Evolutionary conservation across 2,113 vertebrate genomes (phyloP).

Genomic region (Pogona vitticeps): DNA sequence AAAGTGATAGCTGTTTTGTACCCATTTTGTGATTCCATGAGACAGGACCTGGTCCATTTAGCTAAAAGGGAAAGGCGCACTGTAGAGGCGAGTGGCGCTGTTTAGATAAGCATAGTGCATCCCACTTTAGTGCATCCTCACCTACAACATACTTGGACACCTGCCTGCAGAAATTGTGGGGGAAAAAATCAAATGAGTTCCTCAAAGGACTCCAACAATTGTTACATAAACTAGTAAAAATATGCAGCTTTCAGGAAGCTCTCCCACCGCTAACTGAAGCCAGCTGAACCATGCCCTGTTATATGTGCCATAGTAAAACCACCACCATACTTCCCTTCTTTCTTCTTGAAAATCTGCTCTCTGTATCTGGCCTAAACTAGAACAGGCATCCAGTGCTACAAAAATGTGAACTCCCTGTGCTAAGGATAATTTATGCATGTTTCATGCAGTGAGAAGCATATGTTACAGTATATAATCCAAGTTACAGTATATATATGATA

Average conservation of each 20-base stretch:
- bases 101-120: neutral
- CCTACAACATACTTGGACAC: neutral
- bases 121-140: neutral
- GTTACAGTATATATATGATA: neutral
- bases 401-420: neutral
- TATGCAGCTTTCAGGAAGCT: neutral
- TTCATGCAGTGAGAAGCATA: neutral
- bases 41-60: neutral
- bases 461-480: too few species aligned
- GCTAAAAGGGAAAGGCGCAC: neutral
- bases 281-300: neutral
- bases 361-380: neutral
- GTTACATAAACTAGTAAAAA: neutral
- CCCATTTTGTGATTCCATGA: too few species aligned
- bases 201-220: neutral
- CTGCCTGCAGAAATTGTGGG: too few species aligned
- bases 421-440: neutral
- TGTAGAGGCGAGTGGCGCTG: neutral
- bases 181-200: neutral
- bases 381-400: neutral
- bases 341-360: neutral
- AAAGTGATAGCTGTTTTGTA: slow-evolving; percentile 11
- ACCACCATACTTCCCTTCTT: neutral
- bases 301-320: neutral
- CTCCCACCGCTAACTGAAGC: too few species aligned